These are phyloP conservation scores for Apistogramma diplotaenia DNA, from an alignment of 2,113 vertebrate genomes.

Conservation along the genomic window DNA sequence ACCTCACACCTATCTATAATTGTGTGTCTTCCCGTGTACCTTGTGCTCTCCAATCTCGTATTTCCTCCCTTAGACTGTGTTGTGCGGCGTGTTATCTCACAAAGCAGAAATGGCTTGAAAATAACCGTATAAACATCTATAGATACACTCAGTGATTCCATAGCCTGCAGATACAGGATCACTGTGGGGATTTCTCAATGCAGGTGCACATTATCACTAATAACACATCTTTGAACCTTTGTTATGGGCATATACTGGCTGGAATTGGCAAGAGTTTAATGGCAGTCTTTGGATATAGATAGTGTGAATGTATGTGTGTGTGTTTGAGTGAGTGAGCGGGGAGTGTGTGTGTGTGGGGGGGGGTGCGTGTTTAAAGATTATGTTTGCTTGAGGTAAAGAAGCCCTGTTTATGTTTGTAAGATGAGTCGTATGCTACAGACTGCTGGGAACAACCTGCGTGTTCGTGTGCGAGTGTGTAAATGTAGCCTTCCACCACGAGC, in stretches of 20 bases:
- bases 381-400: slow-evolving; percentile 54
- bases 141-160: neutral
- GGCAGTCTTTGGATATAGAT: slow-evolving; percentile 18
- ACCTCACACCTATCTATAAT: neutral
- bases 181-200: slow-evolving; percentile 35
- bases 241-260: slow-evolving; percentile 19
- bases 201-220: slow-evolving; percentile 50
- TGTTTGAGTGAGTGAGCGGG: neutral
- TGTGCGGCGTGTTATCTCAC: slow-evolving; percentile 21
- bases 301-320: neutral
- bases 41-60: neutral
- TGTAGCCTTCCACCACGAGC: neutral
- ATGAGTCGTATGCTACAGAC: slow-evolving; percentile 27
- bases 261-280: slow-evolving; percentile 32
- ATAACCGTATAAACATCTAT: slow-evolving; percentile 13
- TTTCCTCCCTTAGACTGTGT: neutral
- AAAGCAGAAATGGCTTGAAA: slow-evolving; percentile 25
- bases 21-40: neutral
- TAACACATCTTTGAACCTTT: slow-evolving; percentile 53
- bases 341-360: neutral
- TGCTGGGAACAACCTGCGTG: slow-evolving; percentile 22
- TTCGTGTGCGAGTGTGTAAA: neutral
- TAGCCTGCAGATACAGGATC: slow-evolving; percentile 18
- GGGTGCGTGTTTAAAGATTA: slow-evolving; percentile 12
- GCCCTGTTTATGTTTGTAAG: slow-evolving; percentile 41